Percentiles rank a stretch among this genome's conserved stretches.
Evolutionary conservation across 2,113 vertebrate species (phyloP).

Genomic region (Paracanthobrama guichenoti): DNA sequence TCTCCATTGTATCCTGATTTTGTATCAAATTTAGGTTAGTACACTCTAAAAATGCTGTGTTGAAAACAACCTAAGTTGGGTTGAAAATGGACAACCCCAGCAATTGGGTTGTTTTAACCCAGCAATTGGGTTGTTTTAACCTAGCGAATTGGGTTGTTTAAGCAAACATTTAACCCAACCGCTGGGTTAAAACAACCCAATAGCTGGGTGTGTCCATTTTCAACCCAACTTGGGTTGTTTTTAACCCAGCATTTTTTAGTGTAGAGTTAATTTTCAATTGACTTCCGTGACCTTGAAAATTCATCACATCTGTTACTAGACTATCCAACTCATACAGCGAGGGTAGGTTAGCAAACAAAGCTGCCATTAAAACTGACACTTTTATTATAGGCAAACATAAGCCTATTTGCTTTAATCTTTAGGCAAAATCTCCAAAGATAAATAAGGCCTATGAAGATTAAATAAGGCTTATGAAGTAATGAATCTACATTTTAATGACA

Average conservation of each 20-base stretch:
- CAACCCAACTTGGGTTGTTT: too few relatives aligned
- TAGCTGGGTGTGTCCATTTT: too few relatives aligned
- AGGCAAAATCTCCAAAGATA: background rate
- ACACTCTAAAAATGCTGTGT: too few relatives aligned
- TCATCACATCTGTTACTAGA: background rate
- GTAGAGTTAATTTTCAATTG: background rate
- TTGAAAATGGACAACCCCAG: too few relatives aligned
- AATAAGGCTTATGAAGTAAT: background rate
- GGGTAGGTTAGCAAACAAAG: background rate
- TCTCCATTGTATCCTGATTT: background rate
- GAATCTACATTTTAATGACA: background rate
- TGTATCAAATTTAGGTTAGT: background rate
- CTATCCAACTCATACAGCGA: background rate
- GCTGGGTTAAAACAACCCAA: too few relatives aligned
- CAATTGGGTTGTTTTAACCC: too few relatives aligned
- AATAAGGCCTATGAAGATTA: background rate
- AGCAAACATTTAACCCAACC: too few relatives aligned
- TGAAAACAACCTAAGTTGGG: too few relatives aligned
- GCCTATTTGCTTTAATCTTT: background rate
- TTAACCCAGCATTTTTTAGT: too few relatives aligned
- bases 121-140: too few relatives aligned
- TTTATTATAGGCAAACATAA: background rate
- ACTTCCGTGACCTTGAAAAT: conserved; percentile 33
- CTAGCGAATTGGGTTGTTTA: too few relatives aligned
- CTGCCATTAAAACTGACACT: background rate